Evolutionary conservation across 2,113 vertebrate genomes (phyloP).

Genomic region (Melierax canorus): DNA sequence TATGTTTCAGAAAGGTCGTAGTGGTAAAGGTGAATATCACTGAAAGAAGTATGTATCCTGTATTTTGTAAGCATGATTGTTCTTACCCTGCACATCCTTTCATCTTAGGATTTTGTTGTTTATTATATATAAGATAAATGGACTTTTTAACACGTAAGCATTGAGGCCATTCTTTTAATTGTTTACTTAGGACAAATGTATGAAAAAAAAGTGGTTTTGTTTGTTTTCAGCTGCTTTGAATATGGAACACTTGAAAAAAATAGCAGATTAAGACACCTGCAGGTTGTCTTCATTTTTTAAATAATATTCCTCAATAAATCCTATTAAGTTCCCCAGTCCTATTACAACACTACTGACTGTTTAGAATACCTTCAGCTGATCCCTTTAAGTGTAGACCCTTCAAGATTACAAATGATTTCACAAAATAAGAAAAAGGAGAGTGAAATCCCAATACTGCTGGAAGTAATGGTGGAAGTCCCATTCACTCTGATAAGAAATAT

Average conservation of each 20-base stretch:
- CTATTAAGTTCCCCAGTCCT: background rate
- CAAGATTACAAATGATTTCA: background rate
- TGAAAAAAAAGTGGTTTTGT: background rate
- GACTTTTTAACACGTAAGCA: background rate
- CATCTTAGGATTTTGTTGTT: background rate
- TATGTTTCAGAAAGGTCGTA: background rate
- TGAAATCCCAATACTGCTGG: background rate
- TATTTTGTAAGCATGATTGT: background rate
- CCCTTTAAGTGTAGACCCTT: background rate
- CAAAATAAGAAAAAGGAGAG: background rate
- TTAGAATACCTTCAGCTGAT: background rate
- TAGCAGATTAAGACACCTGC: background rate
- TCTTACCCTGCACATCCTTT: background rate
- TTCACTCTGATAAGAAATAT: background rate
- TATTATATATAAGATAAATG: background rate
- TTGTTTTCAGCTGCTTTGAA: conserved; percentile 1
- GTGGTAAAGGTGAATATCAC: background rate
- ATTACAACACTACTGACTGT: background rate
- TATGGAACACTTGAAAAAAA: background rate
- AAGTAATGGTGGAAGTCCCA: background rate
- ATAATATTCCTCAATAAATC: background rate
- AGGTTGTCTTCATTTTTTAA: background rate
- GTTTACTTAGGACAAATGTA: background rate
- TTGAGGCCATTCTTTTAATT: background rate
- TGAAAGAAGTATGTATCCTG: background rate